These are phyloP conservation scores for Coluber constrictor DNA, from an alignment of 2,797 vertebrate genomes.

Conservation along the genomic window DNA sequence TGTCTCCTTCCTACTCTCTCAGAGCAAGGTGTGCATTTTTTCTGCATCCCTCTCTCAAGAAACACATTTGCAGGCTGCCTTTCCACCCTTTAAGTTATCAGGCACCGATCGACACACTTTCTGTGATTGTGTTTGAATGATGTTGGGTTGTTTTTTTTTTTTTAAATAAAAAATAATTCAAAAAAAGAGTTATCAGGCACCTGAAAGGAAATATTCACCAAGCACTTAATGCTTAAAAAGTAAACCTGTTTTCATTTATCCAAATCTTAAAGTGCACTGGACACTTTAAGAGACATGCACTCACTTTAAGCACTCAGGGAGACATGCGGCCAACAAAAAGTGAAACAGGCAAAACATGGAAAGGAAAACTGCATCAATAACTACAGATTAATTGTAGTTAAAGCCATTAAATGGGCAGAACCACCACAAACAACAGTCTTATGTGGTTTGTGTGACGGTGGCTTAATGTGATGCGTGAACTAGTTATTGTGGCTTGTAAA, in stretches of 20 bases:
- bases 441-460: neutral
- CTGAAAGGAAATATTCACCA: neutral
- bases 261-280: neutral
- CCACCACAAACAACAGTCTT: neutral
- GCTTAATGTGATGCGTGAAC: neutral
- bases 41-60: neutral
- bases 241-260: neutral
- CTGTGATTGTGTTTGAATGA: too few relatives aligned
- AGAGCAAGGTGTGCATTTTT: neutral
- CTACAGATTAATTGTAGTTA: neutral
- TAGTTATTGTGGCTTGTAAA: neutral
- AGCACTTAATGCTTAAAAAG: neutral
- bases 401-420: neutral
- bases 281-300: too few relatives aligned
- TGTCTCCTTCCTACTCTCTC: neutral
- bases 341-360: neutral
- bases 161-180: too few relatives aligned
- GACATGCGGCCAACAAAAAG: neutral
- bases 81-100: neutral
- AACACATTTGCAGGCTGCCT: neutral
- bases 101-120: too few relatives aligned
- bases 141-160: too few relatives aligned
- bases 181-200: neutral
- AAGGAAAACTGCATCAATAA: neutral
- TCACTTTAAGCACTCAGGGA: neutral